Evolutionary conservation across 2,888 invertebrate genomes (phyloP).

Genomic region (Lepas anatifera): DNA sequence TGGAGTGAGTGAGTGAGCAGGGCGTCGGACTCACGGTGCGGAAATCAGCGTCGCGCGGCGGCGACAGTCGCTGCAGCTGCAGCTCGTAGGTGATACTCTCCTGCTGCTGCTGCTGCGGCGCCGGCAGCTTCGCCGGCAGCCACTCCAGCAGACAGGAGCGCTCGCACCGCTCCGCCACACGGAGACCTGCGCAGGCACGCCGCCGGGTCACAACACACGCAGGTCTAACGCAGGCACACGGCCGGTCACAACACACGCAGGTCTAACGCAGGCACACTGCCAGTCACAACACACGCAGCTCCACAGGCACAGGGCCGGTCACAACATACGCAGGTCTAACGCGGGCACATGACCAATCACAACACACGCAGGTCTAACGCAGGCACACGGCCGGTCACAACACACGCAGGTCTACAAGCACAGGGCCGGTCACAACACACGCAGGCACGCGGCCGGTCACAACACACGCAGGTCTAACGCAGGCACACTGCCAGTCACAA

Average conservation of each 20-base stretch:
- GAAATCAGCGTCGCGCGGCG: conserved; percentile 46
- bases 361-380: background rate
- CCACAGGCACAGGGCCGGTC: background rate
- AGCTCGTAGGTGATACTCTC: conserved; percentile 63
- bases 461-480: background rate
- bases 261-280: background rate
- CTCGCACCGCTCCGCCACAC: conserved; percentile 19
- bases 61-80: conserved; percentile 54
- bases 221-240: background rate
- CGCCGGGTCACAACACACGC: background rate
- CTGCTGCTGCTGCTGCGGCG: conserved; percentile 29
- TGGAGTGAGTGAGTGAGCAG: no score
- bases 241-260: background rate
- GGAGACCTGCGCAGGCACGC: conserved; percentile 18
- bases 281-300: no score
- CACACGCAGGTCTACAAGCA: background rate
- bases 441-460: conserved; percentile 1
- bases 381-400: no score
- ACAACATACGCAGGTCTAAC: background rate
- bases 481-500: no score
- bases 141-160: conserved; percentile 22
- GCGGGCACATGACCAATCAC: background rate
- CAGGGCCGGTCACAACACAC: background rate
- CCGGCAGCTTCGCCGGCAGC: conserved; percentile 18
- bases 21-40: conserved; percentile 41